These are phyloP conservation scores for Ridgeia piscesae DNA, from an alignment of 1,140 invertebrate genomes.

Conservation along the genomic window DNA sequence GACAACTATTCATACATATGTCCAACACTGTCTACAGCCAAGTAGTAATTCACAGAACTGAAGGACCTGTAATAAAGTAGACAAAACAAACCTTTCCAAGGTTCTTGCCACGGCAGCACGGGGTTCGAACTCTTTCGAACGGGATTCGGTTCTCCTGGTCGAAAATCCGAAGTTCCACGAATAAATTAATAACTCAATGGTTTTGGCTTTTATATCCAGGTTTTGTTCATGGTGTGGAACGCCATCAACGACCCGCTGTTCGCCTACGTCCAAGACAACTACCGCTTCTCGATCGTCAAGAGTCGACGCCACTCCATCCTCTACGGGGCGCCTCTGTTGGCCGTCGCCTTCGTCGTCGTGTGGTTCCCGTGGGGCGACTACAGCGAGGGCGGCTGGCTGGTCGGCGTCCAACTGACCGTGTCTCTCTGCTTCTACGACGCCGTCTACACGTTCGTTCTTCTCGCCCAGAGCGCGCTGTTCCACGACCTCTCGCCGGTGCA, in stretches of 20 bases:
- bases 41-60: too few species aligned
- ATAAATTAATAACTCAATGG: too few species aligned
- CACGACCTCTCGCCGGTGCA: slow-evolving; percentile 54
- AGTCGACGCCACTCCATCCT: slow-evolving; percentile 52
- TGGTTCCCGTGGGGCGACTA: slow-evolving; percentile 56
- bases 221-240: slow-evolving; percentile 59
- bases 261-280: slow-evolving; percentile 55
- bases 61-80: too few species aligned
- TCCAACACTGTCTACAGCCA: too few species aligned
- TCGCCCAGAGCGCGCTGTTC: slow-evolving; percentile 56
- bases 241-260: slow-evolving; percentile 60
- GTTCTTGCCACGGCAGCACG: too few species aligned
- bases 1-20: too few species aligned
- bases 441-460: slow-evolving; percentile 56
- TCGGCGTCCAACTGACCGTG: slow-evolving; percentile 52
- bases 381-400: neutral
- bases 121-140: too few species aligned
- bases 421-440: slow-evolving; percentile 59
- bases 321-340: slow-evolving; percentile 55
- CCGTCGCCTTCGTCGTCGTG: slow-evolving; percentile 54
- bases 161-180: too few species aligned
- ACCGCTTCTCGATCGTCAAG: slow-evolving; percentile 46
- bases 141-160: too few species aligned
- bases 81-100: too few species aligned
- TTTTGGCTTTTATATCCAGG: too few species aligned